Evolutionary conservation across 2,797 vertebrate species (phyloP).

Genomic region (Pantherophis vulpinus): DNA sequence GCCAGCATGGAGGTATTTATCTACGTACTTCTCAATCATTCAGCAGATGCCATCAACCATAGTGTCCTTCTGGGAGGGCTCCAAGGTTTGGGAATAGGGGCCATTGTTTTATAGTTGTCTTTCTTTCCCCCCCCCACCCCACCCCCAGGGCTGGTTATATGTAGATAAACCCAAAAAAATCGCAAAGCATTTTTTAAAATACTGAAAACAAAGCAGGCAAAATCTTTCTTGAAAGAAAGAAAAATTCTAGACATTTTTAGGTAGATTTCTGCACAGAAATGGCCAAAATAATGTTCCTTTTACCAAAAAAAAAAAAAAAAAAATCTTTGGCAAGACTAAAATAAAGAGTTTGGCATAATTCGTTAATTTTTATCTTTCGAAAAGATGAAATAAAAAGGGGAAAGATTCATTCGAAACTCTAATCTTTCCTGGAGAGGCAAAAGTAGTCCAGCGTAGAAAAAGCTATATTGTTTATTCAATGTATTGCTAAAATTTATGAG

Average conservation of each 20-base stretch:
- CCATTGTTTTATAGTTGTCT: not conserved
- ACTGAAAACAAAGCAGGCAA: not conserved
- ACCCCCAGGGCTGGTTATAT: not conserved
- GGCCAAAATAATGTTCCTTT: not conserved
- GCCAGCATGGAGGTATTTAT: not conserved
- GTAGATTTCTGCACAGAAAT: not conserved
- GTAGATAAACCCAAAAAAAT: not conserved
- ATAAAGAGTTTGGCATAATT: not conserved
- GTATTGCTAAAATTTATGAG: not conserved
- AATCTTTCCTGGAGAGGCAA: not conserved
- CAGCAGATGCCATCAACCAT: not conserved
- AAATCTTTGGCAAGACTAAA: not conserved
- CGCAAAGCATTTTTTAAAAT: not conserved
- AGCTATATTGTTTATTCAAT: not conserved
- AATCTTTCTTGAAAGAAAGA: too few species aligned
- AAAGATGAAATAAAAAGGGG: not conserved
- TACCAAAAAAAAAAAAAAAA: not conserved
- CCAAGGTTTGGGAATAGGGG: not conserved
- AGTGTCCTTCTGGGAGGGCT: not conserved
- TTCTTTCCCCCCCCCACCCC: not conserved
- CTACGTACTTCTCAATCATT: not conserved
- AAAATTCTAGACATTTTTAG: not conserved
- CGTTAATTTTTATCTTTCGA: not conserved
- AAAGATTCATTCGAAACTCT: not conserved
- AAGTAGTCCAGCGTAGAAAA: not conserved